Conservation (phyloP, 2,113 vertebrate genomes). For the Bostrychus sinensis region DNA sequence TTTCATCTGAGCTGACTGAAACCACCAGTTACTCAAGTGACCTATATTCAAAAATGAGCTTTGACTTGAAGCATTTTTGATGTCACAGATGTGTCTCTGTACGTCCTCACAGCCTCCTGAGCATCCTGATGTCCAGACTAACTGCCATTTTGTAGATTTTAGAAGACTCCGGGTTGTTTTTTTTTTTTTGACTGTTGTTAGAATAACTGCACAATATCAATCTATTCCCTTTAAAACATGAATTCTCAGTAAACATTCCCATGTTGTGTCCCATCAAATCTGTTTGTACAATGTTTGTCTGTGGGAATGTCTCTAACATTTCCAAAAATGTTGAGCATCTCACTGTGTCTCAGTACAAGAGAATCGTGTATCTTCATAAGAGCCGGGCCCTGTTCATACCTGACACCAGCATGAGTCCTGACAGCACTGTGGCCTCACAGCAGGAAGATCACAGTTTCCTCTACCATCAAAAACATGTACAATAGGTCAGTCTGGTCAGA, state of each 20-base stretch:
- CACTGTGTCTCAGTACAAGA: conserved; percentile 27
- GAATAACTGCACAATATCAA: conserved; percentile 35
- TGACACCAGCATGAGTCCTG: background rate
- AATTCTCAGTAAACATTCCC: background rate
- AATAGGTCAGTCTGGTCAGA: too few relatives aligned
- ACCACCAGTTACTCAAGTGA: conserved; percentile 4
- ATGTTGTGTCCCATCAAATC: conserved; percentile 33
- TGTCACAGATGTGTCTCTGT: conserved; percentile 31
- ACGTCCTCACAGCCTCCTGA: conserved; percentile 47
- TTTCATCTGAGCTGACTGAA: conserved; percentile 33
- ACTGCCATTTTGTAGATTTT: conserved; percentile 78
- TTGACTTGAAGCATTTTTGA: conserved; percentile 66
- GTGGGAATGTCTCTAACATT: conserved; percentile 37
- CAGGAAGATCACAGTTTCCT: background rate
- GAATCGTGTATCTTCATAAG: conserved; percentile 41
- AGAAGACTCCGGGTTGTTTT: conserved; percentile 74
- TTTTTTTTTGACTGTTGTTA: conserved; percentile 53
- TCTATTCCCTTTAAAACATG: conserved; percentile 69
- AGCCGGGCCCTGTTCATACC: conserved; percentile 8
- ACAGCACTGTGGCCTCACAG: background rate
- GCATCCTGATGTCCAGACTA: conserved; percentile 56
- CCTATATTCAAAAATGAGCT: conserved; percentile 53
- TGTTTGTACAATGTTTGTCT: conserved; percentile 31
- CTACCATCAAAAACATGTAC: too few relatives aligned
- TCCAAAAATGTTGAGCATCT: conserved; percentile 50